Percentiles rank a stretch among this genome's conserved stretches.
These are phyloP conservation scores for Xenus cinereus DNA, from an alignment of 2,113 vertebrate species.

Conservation along the genomic window DNA sequence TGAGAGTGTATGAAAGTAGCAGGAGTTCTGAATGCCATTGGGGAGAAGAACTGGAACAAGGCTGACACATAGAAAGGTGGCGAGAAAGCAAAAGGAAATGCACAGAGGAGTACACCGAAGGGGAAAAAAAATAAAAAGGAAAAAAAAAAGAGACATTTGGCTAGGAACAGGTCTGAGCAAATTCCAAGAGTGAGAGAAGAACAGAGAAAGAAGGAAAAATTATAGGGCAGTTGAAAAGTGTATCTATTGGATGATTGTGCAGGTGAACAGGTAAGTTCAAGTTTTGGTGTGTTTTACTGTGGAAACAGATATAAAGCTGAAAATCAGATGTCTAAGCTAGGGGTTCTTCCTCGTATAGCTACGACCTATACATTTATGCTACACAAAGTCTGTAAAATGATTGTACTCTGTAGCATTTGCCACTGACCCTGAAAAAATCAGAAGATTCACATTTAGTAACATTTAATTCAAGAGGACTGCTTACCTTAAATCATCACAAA, in stretches of 20 bases:
- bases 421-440: background rate
- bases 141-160: background rate
- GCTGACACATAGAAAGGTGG: slow-evolving; percentile 62
- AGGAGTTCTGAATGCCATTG: slow-evolving; percentile 55
- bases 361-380: background rate
- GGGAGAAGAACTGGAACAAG: slow-evolving; percentile 56
- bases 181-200: slow-evolving; percentile 23
- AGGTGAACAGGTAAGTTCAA: background rate
- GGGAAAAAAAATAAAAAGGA: background rate
- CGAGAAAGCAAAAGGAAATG: slow-evolving; percentile 52
- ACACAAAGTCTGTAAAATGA: background rate
- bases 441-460: background rate
- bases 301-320: background rate
- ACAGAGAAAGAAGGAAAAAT: background rate
- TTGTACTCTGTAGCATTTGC: background rate
- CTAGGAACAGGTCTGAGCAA: slow-evolving; percentile 32
- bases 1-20: slow-evolving; percentile 48
- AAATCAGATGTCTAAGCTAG: background rate
- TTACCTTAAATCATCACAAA: background rate
- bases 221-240: slow-evolving; percentile 6
- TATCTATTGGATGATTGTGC: background rate
- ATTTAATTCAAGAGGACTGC: background rate
- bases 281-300: background rate
- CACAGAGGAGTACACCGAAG: slow-evolving; percentile 8
- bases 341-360: background rate